These are phyloP conservation scores for Microvelia longipes DNA, from an alignment of 1,140 invertebrate species.

Conservation along the genomic window DNA sequence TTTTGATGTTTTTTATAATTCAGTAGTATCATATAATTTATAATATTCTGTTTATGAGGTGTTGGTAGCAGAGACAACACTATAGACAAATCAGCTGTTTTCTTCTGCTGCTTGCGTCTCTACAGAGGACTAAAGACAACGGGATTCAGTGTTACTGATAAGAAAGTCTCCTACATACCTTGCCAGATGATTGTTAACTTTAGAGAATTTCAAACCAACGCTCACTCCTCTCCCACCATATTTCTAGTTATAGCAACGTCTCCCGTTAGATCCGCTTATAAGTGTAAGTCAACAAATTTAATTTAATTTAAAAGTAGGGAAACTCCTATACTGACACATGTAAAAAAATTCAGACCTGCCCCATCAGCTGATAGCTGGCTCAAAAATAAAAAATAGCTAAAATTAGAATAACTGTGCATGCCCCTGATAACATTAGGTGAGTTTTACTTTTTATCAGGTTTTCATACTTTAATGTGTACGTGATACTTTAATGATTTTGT, in stretches of 20 bases:
- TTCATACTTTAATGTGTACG: too few species aligned
- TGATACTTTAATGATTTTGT: too few species aligned
- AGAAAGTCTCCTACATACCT: constrained; percentile 46
- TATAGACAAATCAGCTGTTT: neutral
- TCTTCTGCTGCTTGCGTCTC: constrained; percentile 36
- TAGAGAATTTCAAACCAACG: constrained; percentile 35
- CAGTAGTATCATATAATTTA: neutral
- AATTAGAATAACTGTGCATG: too few species aligned
- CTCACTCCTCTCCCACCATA: constrained; percentile 23
- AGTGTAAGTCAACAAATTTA: constrained; percentile 38
- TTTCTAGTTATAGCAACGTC: constrained; percentile 54
- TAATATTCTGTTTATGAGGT: neutral
- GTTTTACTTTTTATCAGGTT: too few species aligned
- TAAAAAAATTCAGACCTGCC: too few species aligned
- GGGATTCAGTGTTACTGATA: constrained; percentile 43
- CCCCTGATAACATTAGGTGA: too few species aligned
- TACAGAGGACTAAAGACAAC: constrained; percentile 35
- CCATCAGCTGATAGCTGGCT: too few species aligned
- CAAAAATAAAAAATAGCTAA: too few species aligned
- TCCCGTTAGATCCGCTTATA: constrained; percentile 55
- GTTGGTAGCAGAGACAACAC: too few species aligned
- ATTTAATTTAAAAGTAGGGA: too few species aligned
- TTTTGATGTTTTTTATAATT: too few species aligned
- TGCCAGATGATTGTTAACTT: constrained; percentile 57
- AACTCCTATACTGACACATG: too few species aligned